A percentile compares a stretch with the other conserved stretches of the same genome.
phyloP scores from a whole-genome alignment of 1,140 invertebrate genomes.

The Hermetia illucens region DNA sequence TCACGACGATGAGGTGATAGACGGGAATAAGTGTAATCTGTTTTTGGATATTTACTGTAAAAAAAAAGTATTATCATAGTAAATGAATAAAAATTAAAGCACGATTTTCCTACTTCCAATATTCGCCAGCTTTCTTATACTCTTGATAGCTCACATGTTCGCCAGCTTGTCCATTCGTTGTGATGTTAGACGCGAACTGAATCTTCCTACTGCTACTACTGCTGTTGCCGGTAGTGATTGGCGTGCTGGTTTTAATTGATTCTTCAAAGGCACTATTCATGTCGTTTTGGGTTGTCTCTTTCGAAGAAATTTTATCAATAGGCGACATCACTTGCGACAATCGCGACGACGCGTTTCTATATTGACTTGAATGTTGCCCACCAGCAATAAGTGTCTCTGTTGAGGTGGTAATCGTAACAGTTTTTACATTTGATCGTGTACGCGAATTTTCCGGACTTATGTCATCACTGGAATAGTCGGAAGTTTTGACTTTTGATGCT shows the following conservation, averaged over 20 bases:
- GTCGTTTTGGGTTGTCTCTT: conserved; percentile 19
- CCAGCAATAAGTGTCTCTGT: neutral
- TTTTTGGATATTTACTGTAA: conserved; percentile 60
- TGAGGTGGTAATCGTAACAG: neutral
- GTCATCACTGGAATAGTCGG: neutral
- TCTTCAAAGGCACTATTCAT: conserved; percentile 18
- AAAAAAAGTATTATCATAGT: conserved; percentile 7
- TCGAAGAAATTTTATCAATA: conserved; percentile 4
- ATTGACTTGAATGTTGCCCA: neutral
- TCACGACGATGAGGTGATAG: conserved; percentile 59
- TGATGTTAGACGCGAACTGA: conserved; percentile 11
- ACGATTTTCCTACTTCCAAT: conserved; percentile 45
- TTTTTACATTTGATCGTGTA: neutral
- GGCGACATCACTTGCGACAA: neutral
- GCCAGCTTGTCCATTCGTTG: conserved; percentile 15
- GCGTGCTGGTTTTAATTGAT: conserved; percentile 6
- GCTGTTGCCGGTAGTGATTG: conserved; percentile 6
- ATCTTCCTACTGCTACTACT: conserved; percentile 1
- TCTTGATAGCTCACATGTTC: conserved; percentile 39
- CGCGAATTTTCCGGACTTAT: neutral
- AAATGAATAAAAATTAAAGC: neutral
- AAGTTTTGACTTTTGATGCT: neutral
- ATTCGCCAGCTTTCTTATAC: conserved; percentile 46
- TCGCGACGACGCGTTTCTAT: neutral
- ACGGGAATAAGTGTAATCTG: conserved; percentile 66